phyloP scores from a whole-genome alignment of 2,113 vertebrate genomes.

The Prionailurus viverrinus region DNA sequence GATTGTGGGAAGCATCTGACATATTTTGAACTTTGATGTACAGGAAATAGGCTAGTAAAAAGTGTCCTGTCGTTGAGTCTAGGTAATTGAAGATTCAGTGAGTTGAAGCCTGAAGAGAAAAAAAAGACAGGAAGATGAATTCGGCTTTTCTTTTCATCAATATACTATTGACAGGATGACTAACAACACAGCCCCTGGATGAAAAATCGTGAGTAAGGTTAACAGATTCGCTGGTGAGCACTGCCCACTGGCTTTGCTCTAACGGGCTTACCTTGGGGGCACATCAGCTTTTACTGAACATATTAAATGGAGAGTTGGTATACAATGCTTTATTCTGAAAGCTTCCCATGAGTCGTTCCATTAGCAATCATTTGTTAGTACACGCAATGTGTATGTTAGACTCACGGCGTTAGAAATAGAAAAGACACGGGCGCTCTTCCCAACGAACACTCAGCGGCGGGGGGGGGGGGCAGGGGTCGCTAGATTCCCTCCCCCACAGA shows the following conservation, averaged over 20 bases:
- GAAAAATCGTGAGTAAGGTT: not conserved
- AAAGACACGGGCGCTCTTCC: no score
- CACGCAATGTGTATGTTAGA: no score
- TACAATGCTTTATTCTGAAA: not conserved
- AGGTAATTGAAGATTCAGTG: conserved; percentile 42
- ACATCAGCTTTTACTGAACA: not conserved
- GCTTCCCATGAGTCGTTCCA: not conserved
- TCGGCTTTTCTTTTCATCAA: not conserved
- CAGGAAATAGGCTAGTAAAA: conserved; percentile 31
- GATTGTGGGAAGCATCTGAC: not conserved
- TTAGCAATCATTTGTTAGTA: not conserved
- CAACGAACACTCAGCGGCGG: not conserved
- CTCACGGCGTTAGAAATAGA: not conserved
- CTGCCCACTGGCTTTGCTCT: not conserved
- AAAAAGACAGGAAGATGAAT: conserved; percentile 19
- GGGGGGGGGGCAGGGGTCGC: no score
- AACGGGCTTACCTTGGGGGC: not conserved
- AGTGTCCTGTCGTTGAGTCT: not conserved
- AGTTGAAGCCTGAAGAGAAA: not conserved
- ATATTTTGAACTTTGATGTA: conserved; percentile 51
- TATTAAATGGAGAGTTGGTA: not conserved
- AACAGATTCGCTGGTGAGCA: not conserved
- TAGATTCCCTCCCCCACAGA: not conserved
- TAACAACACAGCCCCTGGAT: not conserved
- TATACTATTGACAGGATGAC: not conserved